phyloP scores from a whole-genome alignment of 2,113 vertebrate species.

The Oophaga pumilio region DNA sequence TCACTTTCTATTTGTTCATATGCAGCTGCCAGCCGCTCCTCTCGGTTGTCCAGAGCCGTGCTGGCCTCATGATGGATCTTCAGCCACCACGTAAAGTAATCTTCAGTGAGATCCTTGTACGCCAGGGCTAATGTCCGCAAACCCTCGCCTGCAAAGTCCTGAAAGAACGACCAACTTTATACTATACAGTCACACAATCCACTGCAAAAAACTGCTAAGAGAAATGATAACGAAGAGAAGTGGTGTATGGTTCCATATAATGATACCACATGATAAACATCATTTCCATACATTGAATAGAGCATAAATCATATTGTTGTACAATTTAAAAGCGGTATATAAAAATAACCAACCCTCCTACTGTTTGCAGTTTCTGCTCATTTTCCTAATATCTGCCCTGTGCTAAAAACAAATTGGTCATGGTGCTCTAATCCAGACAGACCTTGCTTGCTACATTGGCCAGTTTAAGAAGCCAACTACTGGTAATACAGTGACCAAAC shows the following conservation, averaged over 20 bases:
- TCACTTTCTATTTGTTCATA: constrained; percentile 78
- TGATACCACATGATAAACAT: not conserved
- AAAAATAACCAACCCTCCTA: too few species aligned
- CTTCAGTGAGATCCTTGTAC: constrained; percentile 75
- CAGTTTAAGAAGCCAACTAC: too few species aligned
- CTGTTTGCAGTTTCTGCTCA: too few species aligned
- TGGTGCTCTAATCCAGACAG: too few species aligned
- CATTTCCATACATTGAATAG: not conserved
- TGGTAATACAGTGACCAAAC: too few species aligned
- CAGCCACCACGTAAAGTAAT: constrained; percentile 73
- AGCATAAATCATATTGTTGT: too few species aligned
- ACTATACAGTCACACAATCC: not conserved
- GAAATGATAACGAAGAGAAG: not conserved
- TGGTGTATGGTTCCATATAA: not conserved
- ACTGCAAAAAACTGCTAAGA: not conserved
- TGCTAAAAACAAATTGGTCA: too few species aligned
- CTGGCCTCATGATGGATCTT: constrained; percentile 71
- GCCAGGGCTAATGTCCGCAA: constrained; percentile 76
- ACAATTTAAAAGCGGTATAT: too few species aligned
- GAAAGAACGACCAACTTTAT: not conserved
- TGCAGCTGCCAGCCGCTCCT: constrained; percentile 66
- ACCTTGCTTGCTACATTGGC: too few species aligned
- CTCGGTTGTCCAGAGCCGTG: constrained; percentile 63
- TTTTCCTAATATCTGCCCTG: too few species aligned
- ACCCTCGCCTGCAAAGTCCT: constrained; percentile 80